Evolutionary conservation across 2,113 vertebrate species (phyloP), one percentile per base, ranked within the genome.

Genomic region (Sialia sialis): DNA sequence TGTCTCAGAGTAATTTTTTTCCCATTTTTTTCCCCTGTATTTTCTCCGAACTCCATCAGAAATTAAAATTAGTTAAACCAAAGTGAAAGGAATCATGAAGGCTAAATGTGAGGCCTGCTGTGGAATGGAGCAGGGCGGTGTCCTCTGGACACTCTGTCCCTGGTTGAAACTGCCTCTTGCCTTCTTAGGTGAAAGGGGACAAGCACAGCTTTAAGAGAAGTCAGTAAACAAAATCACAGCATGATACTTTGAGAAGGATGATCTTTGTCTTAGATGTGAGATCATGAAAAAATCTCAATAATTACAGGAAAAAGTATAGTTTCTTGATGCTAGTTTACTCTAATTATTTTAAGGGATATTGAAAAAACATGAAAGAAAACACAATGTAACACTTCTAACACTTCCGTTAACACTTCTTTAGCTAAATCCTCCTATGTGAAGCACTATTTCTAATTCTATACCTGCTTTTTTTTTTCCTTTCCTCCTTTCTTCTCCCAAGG

Each of bases 401-500:
- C 39, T 39, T 39, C 39, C 14, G 39, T 39, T 39, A 39, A 39
- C 39, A 39, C 5, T 79, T 83, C 36, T 44, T 9, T 34, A 72
- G 60, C 51, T 75, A 25, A 76, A 32, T 69, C 20, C 9, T 84
- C 10, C 15, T 49, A 5, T 3, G 3, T 39, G 68, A 83, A 91
- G 60, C 41, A 54, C 4, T 59, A 59, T 90, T 84, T 86, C 59
- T 97, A 89, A 95, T 85, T 60, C 39, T 49, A 6, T 63, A 26
- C 1, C 6, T 88, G 68, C 9, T 27, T 16, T 87, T 89, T 80
- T 82, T 89, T 74, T 56, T 13, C 10, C 39, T 91, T 64, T 56
- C 62, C 20, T 93, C 41, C 77, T 87, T 84, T 54, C 30, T 95
- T 98, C 97, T 97, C 96, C 85, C 52, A 97, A 98, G 94, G 97